These are phyloP conservation scores for Ispidina picta DNA, from an alignment of 2,797 vertebrate genomes.

Conservation along the genomic window DNA sequence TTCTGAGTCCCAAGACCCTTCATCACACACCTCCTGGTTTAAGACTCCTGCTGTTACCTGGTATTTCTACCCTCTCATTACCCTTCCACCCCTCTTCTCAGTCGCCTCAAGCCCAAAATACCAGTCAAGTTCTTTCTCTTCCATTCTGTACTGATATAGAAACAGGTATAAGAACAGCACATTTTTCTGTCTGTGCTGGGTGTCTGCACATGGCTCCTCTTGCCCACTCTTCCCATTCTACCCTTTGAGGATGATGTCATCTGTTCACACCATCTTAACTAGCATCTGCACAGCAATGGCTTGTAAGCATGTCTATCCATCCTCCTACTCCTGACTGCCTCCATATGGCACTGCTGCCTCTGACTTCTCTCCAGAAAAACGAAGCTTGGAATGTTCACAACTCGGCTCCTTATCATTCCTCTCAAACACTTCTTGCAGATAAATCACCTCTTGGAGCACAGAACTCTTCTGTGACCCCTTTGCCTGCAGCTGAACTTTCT, in stretches of 20 bases:
- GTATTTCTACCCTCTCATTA: neutral
- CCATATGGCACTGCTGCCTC: conserved; percentile 64
- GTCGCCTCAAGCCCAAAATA: neutral
- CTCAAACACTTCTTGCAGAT: conserved; percentile 5
- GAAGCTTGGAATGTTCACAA: conserved; percentile 47
- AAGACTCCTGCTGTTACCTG: neutral
- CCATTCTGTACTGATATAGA: neutral
- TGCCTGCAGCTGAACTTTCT: neutral
- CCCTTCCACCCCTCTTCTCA: neutral
- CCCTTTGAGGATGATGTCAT: conserved; percentile 65
- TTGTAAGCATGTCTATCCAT: conserved; percentile 66
- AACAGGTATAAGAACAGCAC: conserved; percentile 51
- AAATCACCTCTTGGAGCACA: neutral
- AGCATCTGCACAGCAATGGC: conserved; percentile 66
- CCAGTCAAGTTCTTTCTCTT: neutral
- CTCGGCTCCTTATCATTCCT: conserved; percentile 8
- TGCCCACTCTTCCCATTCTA: conserved; percentile 63
- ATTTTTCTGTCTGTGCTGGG: conserved; percentile 34
- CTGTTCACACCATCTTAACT: conserved; percentile 65
- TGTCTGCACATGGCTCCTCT: conserved; percentile 42
- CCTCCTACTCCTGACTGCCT: conserved; percentile 61
- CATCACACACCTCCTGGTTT: neutral
- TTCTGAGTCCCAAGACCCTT: neutral
- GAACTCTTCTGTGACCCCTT: neutral
- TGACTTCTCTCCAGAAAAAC: conserved; percentile 54